These are phyloP conservation scores for Whitmania pigra DNA, from an alignment of 1,140 invertebrate species.

Conservation along the genomic window DNA sequence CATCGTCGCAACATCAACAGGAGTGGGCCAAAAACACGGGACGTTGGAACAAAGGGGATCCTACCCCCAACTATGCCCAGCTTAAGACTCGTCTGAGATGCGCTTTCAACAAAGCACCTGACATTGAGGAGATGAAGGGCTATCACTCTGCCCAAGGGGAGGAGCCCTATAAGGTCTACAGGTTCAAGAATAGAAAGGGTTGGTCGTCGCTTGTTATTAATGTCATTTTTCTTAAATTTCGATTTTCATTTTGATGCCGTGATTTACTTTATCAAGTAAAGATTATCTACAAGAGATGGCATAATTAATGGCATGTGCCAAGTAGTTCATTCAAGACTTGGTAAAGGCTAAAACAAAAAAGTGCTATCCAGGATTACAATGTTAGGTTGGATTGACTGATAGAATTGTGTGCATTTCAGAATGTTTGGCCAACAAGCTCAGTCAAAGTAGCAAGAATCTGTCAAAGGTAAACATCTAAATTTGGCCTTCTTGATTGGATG, in stretches of 20 bases:
- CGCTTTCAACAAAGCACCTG: slow-evolving; percentile 18
- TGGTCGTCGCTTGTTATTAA: background rate
- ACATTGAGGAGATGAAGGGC: slow-evolving; percentile 18
- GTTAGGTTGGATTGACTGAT: too few species aligned
- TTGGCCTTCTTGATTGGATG: too few species aligned
- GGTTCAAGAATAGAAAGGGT: slow-evolving; percentile 16
- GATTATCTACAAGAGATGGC: too few species aligned
- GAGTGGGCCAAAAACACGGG: slow-evolving; percentile 20
- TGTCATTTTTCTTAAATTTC: background rate
- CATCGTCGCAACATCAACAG: background rate
- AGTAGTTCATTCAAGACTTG: too few species aligned
- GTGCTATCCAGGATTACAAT: too few species aligned
- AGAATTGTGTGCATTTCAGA: too few species aligned
- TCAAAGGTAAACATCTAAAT: too few species aligned
- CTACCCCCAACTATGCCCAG: slow-evolving; percentile 13
- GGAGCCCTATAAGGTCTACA: slow-evolving; percentile 17
- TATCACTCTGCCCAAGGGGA: slow-evolving; percentile 12
- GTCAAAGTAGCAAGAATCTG: too few species aligned
- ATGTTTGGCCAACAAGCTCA: too few species aligned
- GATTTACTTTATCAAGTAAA: background rate
- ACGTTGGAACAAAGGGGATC: slow-evolving; percentile 9
- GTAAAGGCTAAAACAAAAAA: too few species aligned
- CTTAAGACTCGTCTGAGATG: slow-evolving; percentile 14
- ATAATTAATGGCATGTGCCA: too few species aligned
- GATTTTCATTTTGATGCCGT: background rate